A percentile compares a stretch with the other conserved stretches of the same genome.
phyloP scores from a whole-genome alignment of 1,140 invertebrate species.

The Neuroterus valhalla region DNA sequence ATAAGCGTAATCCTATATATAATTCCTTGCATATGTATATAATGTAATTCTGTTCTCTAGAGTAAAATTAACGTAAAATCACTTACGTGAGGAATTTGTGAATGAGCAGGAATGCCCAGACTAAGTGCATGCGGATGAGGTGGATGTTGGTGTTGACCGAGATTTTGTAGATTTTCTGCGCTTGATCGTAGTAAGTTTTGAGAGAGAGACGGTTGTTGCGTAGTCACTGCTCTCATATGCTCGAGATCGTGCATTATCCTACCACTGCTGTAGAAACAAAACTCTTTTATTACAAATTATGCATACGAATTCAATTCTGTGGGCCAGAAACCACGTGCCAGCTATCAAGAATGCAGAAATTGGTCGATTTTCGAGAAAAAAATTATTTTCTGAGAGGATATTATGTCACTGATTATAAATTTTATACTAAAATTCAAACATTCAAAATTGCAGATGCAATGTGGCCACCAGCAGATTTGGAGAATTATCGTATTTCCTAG shows the following conservation, averaged over 20 bases:
- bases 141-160: conserved; percentile 69
- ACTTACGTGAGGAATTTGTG: conserved; percentile 66
- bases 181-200: conserved; percentile 70
- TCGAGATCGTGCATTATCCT: conserved; percentile 92
- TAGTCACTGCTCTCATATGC: conserved; percentile 80
- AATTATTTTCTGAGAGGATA: too few species aligned
- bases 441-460: too few species aligned
- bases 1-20: neutral
- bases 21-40: neutral
- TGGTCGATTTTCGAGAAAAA: too few species aligned
- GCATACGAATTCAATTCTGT: too few species aligned
- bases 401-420: too few species aligned
- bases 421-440: too few species aligned
- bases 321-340: too few species aligned
- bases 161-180: conserved; percentile 69
- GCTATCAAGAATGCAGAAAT: too few species aligned
- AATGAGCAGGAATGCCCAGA: conserved; percentile 64
- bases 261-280: conserved; percentile 49
- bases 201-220: conserved; percentile 68
- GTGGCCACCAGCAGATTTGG: too few species aligned
- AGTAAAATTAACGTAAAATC: conserved; percentile 21
- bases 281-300: neutral
- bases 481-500: too few species aligned
- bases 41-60: neutral
- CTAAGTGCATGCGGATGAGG: conserved; percentile 70